Evolutionary conservation across 2,888 invertebrate genomes (phyloP), one percentile per base, ranked within the genome.

Genomic region (Macropis europaea): DNA sequence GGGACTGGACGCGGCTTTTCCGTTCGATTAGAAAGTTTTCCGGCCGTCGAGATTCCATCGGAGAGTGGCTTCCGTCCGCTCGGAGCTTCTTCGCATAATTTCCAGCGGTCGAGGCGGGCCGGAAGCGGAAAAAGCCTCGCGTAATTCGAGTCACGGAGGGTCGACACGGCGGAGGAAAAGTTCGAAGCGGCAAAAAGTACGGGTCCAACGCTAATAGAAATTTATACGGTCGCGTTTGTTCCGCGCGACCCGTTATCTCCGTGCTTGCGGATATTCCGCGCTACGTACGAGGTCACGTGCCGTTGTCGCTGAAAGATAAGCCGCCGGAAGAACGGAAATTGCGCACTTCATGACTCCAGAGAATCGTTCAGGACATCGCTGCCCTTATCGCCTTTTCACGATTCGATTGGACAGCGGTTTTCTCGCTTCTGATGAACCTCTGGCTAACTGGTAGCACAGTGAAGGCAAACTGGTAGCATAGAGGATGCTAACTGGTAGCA

Each of bases 231-330:
- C 15, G 13, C 22, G 19, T 43, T 59, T 63, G 50, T 43, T 26
- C 32, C 50, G 45, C 50, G 45, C 42, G 50, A 22, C 43, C 26
- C 15, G 76, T 77, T 77, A 77, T 77, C 76, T 77, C 30, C 38
- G 43, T 15, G 72, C 42, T 76, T 72, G 57, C 40, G 52, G 61
- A 57, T 64, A 48, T 59, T 47, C 17, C 57, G 54, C 56, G 59
- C 59, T 53, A 54, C 63, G 53, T 69, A 61, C 56, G 47, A 66
- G 72, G 77, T 78, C 77, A 78, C 78, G 78, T 69, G 79, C 77
- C 56, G 43, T 64, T 66, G 72, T 60, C 57, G 45, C 59, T 57
- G 66, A 74, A 75, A 78, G 78, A 78, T 78, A 78, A 78, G 66
- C 69, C 62, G 61, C 30, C 36, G 62, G 62, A 74, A 60, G 54